Conservation (phyloP, 2,797 vertebrate genomes). For the Tragelaphus oryx region DNA sequence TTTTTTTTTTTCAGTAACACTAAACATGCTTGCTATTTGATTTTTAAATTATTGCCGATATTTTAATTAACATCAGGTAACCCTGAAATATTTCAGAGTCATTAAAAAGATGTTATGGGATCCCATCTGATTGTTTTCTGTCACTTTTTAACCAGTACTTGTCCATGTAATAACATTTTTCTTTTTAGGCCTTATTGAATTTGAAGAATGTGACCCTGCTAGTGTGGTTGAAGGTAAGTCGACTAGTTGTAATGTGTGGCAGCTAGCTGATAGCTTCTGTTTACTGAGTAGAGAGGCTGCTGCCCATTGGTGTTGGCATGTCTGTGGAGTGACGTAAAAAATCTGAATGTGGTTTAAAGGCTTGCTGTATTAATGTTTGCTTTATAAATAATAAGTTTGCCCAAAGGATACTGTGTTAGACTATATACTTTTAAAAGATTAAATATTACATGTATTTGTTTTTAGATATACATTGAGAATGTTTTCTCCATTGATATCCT, state of each 20-base stretch:
- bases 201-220: constrained; percentile 95
- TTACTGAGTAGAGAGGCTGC: not conserved
- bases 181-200: constrained; percentile 92
- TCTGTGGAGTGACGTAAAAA: not conserved
- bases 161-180: constrained; percentile 66
- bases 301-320: not conserved
- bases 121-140: not conserved
- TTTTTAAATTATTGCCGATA: not conserved
- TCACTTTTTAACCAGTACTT: constrained; percentile 8
- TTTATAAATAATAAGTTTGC: not conserved
- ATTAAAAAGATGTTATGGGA: not conserved
- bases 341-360: not conserved
- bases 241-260: not conserved
- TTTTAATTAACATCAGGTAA: constrained; percentile 20
- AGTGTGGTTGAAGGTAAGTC: constrained; percentile 91
- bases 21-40: not conserved
- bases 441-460: constrained; percentile 6
- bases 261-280: not conserved
- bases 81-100: not conserved
- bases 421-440: constrained; percentile 18
- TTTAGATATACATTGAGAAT: constrained; percentile 5
- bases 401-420: not conserved
- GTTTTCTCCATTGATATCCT: not conserved
- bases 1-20: not conserved
- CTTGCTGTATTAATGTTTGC: not conserved